Evolutionary conservation across 2,797 vertebrate genomes (phyloP).

Genomic region (Trichosurus vulpecula): DNA sequence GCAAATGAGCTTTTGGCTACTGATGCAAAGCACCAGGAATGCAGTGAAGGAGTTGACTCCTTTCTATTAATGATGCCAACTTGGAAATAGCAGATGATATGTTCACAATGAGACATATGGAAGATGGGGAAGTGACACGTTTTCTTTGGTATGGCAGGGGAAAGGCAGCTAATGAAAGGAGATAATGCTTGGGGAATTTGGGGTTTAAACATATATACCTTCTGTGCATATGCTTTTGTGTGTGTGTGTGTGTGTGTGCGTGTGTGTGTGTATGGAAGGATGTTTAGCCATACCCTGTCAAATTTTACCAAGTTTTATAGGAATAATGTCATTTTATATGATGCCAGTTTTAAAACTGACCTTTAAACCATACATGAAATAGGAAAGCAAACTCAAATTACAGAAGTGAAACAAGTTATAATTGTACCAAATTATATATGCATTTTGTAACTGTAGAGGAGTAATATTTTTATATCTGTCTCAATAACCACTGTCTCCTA

Average conservation of each 20-base stretch:
- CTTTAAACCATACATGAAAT: slow-evolving; percentile 31
- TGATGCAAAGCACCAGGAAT: slow-evolving; percentile 54
- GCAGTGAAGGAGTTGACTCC: slow-evolving; percentile 63
- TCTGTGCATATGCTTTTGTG: background rate
- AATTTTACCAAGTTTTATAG: background rate
- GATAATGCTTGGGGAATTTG: background rate
- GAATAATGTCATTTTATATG: slow-evolving; percentile 26
- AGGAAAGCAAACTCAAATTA: slow-evolving; percentile 17
- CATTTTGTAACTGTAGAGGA: slow-evolving; percentile 17
- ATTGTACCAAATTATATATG: slow-evolving; percentile 23
- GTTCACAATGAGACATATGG: slow-evolving; percentile 67
- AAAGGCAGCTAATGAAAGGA: slow-evolving; percentile 37
- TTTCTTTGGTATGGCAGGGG: slow-evolving; percentile 51
- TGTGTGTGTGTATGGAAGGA: background rate
- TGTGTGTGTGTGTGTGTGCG: background rate
- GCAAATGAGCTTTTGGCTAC: slow-evolving; percentile 68
- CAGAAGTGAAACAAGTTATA: slow-evolving; percentile 15
- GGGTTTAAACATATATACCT: background rate
- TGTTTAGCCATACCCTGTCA: slow-evolving; percentile 7
- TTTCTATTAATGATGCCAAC: slow-evolving; percentile 72
- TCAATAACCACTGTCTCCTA: background rate
- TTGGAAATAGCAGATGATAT: slow-evolving; percentile 60
- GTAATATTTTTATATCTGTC: background rate
- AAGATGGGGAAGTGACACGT: slow-evolving; percentile 52
- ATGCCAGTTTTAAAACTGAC: background rate